Evolutionary conservation across 2,113 vertebrate species (phyloP).

Genomic region (Porphyrio hochstetteri): DNA sequence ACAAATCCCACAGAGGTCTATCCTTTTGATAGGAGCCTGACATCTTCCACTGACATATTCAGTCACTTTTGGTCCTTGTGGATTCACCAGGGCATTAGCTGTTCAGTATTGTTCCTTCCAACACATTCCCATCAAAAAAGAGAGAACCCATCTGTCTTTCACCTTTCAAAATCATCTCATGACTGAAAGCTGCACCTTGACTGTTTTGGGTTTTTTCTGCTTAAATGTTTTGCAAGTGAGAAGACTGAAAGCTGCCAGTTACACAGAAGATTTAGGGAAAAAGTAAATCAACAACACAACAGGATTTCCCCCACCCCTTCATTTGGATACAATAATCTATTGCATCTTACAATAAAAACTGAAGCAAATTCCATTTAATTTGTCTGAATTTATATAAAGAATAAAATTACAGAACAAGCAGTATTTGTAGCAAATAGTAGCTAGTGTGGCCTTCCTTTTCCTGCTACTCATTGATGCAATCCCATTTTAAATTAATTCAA

Average conservation of each 20-base stretch:
- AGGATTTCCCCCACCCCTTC: not conserved
- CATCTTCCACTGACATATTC: not conserved
- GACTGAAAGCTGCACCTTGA: not conserved
- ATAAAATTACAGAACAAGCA: not conserved
- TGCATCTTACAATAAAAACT: not conserved
- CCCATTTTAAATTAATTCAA: not conserved
- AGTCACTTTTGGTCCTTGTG: constrained; percentile 8
- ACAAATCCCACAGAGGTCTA: not conserved
- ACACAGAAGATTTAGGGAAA: not conserved
- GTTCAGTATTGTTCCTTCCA: not conserved
- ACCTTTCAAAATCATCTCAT: not conserved
- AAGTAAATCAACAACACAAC: not conserved
- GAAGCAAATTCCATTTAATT: not conserved
- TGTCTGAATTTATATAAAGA: not conserved
- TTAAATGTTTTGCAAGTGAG: not conserved
- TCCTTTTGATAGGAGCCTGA: not conserved
- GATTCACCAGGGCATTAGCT: not conserved
- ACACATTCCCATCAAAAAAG: not conserved
- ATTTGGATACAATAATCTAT: not conserved
- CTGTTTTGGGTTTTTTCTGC: not conserved
- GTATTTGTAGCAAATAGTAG: not conserved
- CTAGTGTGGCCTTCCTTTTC: not conserved
- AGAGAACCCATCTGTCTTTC: not conserved
- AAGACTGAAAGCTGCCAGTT: not conserved
- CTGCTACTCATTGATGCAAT: not conserved